These are phyloP conservation scores for Collichthys lucidus DNA, from an alignment of 2,113 vertebrate species.

Conservation along the genomic window DNA sequence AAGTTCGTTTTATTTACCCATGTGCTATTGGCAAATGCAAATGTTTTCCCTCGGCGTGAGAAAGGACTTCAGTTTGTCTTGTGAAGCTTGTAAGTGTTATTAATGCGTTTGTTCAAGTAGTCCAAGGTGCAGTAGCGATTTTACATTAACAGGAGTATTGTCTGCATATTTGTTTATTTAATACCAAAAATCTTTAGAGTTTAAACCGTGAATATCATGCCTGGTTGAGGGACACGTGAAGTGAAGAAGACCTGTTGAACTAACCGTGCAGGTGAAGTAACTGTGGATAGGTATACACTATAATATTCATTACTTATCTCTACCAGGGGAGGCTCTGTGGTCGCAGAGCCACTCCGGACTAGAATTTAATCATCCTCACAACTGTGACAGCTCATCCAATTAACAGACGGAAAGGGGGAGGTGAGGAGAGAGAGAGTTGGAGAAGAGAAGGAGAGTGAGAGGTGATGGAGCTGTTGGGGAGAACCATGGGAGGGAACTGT, in stretches of 20 bases:
- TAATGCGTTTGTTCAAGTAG: slow-evolving; percentile 1
- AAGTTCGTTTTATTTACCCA: slow-evolving; percentile 72
- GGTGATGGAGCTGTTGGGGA: slow-evolving; percentile 29
- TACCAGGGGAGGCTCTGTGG: slow-evolving; percentile 6
- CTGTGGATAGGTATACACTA: no score
- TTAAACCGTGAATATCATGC: not conserved
- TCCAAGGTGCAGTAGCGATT: not conserved
- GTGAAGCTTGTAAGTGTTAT: not conserved
- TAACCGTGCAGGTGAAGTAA: not conserved
- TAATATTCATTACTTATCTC: slow-evolving; percentile 35
- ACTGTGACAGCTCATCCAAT: slow-evolving; percentile 75
- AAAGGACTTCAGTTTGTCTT: not conserved
- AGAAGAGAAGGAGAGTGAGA: slow-evolving; percentile 18
- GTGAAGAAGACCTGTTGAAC: not conserved
- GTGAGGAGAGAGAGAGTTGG: slow-evolving; percentile 28
- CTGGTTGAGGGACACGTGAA: not conserved
- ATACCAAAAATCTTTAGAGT: no score
- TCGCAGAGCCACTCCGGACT: slow-evolving; percentile 36
- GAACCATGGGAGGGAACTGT: slow-evolving; percentile 36
- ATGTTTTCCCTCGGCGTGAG: slow-evolving; percentile 39
- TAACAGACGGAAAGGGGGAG: slow-evolving; percentile 61
- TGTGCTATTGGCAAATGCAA: slow-evolving; percentile 67
- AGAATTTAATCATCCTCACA: slow-evolving; percentile 69
- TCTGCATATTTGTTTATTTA: not conserved
- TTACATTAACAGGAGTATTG: not conserved